Percentiles rank a stretch among this genome's conserved stretches.
Evolutionary conservation across 1,140 invertebrate species (phyloP).

Genomic region (Homarus americanus): DNA sequence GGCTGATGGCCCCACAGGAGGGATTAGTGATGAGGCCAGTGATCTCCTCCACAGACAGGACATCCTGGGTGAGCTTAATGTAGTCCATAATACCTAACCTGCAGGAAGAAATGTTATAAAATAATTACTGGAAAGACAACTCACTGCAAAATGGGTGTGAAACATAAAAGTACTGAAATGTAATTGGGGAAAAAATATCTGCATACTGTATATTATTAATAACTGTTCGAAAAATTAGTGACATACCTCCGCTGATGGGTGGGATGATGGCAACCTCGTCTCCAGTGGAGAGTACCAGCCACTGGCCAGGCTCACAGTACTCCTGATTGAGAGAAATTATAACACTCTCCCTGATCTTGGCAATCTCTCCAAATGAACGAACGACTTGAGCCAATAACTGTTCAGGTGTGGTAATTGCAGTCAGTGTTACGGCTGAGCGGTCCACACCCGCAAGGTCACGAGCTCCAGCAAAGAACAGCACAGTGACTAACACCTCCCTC

Average conservation of each 20-base stretch:
- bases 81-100: conserved; percentile 57
- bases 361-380: conserved; percentile 62
- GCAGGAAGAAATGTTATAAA: neutral
- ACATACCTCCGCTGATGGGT: conserved; percentile 75
- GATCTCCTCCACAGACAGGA: conserved; percentile 64
- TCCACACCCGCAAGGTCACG: conserved; percentile 66
- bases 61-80: conserved; percentile 59
- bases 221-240: neutral
- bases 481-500: conserved; percentile 56
- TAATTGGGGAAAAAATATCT: too few species aligned
- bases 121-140: too few species aligned
- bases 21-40: conserved; percentile 49
- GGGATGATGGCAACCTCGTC: conserved; percentile 75
- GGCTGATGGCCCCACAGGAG: conserved; percentile 89
- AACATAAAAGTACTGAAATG: too few species aligned
- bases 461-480: conserved; percentile 69
- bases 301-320: conserved; percentile 69
- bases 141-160: too few species aligned
- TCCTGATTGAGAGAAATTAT: conserved; percentile 73
- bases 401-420: conserved; percentile 51
- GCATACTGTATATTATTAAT: neutral
- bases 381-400: conserved; percentile 54
- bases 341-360: conserved; percentile 62
- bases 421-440: conserved; percentile 37
- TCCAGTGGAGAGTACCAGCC: conserved; percentile 50